These are phyloP conservation scores for Papilio glaucus DNA, from an alignment of 1,140 invertebrate genomes.

Conservation along the genomic window DNA sequence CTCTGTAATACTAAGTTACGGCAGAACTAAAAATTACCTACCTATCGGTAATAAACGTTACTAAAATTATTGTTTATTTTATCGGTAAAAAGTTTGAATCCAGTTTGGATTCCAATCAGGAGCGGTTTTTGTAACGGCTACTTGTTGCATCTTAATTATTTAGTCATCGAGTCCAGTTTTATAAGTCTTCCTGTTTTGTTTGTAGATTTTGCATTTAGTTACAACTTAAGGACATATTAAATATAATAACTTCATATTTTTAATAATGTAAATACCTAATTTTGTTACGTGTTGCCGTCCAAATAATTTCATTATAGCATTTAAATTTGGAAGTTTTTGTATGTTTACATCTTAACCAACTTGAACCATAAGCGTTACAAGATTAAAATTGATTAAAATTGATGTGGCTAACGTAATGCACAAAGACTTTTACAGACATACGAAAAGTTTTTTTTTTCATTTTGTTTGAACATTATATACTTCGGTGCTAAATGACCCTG, in stretches of 20 bases:
- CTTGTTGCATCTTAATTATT: conserved; percentile 37
- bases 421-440: conserved; percentile 37
- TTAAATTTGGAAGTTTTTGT: conserved; percentile 19
- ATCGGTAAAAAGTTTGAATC: conserved; percentile 1
- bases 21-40: conserved; percentile 27
- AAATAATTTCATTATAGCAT: conserved; percentile 55
- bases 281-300: conserved; percentile 65
- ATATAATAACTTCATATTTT: conserved; percentile 54
- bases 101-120: conserved; percentile 30
- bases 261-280: conserved; percentile 62
- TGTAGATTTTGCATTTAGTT: conserved; percentile 76
- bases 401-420: conserved; percentile 2
- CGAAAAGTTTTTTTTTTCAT: conserved; percentile 39
- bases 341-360: not conserved
- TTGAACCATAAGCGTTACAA: not conserved
- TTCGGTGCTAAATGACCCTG: conserved; percentile 72
- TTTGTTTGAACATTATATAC: conserved; percentile 37
- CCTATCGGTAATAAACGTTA: not conserved
- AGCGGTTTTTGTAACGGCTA: conserved; percentile 23
- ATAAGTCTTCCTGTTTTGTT: conserved; percentile 69
- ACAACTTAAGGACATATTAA: conserved; percentile 63
- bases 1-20: conserved; percentile 40
- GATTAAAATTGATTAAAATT: not conserved
- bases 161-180: conserved; percentile 50
- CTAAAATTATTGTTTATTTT: not conserved